Base-by-base conservation (phyloP, 2,797 vertebrate species). In the Trachops cirrhosus region DNA sequence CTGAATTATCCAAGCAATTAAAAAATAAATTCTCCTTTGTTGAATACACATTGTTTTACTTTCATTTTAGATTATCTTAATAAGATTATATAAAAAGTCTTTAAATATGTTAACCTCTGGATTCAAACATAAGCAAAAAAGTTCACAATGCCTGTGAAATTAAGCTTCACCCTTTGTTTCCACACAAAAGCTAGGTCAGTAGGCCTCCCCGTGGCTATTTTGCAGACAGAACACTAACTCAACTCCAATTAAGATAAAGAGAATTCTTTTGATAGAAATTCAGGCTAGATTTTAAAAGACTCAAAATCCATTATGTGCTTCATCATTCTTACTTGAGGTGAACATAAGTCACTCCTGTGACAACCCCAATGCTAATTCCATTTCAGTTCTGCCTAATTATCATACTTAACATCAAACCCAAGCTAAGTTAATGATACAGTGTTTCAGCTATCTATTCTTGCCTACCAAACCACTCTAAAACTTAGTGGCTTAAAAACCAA, bases 231-330 rank as follows among this genome's bases (percentile, higher is more conserved):
- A 96, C 96, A 93, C 85, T 95, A 91, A 94, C 78, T 96, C 90
- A 95, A 95, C 71, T 94, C 82, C 96, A 97, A 95, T 97, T 97
- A 97, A 96, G 95, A 96, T 97, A 97, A 97, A 96, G 89, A 93
- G 46, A 96, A 90, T 88, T 84, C 48, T 95, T 98, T 93, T 97
- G 96, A 95, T 91, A 96, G 86, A 97, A 97, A 96, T 84, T 84
- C 95, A 95, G 86, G 80, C 82, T 93, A 89, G 82, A 96, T 97
- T 97, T 96, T 96, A 75, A 94, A 96, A 95, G 88, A 93, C 92
- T 95, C 6, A 4, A 91, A 96, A 97, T 93, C 88, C 67, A 95
- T 94, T 96, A 95, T 85, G 87, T 85, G 96, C 88, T 95, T 96
- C 96, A 96, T 91, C 88, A 97, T 92, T 95, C 95, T 85, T 86